A percentile compares a stretch with the other conserved stretches of the same genome.
These are phyloP conservation scores for Oopsacas minuta DNA, from an alignment of 37 sponge, comb jelly and placozoan species.

Conservation along the genomic window DNA sequence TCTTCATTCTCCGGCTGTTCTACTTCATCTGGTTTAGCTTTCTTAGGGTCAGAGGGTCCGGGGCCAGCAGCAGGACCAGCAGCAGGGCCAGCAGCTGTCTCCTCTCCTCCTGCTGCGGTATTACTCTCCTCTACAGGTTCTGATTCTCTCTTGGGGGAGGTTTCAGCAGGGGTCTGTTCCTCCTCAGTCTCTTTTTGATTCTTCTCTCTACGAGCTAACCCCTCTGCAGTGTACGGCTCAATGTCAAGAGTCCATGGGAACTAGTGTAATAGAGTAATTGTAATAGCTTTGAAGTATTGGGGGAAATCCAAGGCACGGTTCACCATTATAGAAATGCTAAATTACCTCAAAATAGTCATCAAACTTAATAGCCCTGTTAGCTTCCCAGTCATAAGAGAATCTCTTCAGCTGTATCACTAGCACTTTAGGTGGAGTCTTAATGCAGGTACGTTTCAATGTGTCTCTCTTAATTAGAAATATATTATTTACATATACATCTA, in stretches of 20 bases:
- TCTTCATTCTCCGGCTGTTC: slow-evolving; percentile 16
- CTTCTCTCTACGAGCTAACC: slow-evolving; percentile 42
- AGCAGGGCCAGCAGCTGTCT: not conserved
- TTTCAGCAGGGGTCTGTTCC: not conserved
- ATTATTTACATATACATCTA: not conserved
- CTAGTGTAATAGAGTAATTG: slow-evolving; percentile 17
- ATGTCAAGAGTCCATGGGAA: slow-evolving; percentile 77
- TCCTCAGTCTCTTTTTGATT: not conserved
- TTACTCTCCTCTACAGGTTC: not conserved
- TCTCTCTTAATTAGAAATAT: slow-evolving; percentile 39
- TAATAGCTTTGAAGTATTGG: not conserved
- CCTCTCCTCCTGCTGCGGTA: not conserved
- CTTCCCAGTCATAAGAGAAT: slow-evolving; percentile 91
- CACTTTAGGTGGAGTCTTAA: slow-evolving; percentile 70
- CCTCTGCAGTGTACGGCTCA: slow-evolving; percentile 81
- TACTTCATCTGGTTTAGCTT: slow-evolving; percentile 20
- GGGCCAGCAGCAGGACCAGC: not conserved
- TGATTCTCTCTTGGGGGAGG: not conserved
- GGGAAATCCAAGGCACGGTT: not conserved
- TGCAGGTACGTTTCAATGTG: slow-evolving; percentile 76
- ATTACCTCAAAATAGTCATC: slow-evolving; percentile 87
- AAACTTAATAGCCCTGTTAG: slow-evolving; percentile 75
- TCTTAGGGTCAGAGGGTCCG: slow-evolving; percentile 2
- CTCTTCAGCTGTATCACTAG: slow-evolving; percentile 89
- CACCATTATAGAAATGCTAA: not conserved